phyloP scores from a whole-genome alignment of 2,113 vertebrate species.

The Perca flavescens region DNA sequence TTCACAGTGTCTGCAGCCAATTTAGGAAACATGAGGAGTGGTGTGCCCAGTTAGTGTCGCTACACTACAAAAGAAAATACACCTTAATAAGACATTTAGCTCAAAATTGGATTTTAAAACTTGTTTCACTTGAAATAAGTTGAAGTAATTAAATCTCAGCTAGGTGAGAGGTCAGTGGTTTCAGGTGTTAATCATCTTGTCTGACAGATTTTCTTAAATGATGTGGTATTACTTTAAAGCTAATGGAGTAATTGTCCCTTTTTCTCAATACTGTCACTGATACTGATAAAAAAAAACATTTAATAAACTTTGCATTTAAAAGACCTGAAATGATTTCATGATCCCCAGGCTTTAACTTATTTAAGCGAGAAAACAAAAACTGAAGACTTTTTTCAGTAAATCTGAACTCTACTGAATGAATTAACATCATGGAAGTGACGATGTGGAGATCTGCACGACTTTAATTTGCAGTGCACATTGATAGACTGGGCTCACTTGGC shows the following conservation, averaged over 20 bases:
- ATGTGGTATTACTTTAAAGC: background rate
- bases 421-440: background rate
- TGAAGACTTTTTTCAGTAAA: constrained; percentile 2
- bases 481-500: constrained; percentile 89
- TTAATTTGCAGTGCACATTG: background rate
- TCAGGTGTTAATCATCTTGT: background rate
- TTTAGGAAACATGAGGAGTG: constrained; percentile 18
- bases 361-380: background rate
- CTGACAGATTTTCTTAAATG: background rate
- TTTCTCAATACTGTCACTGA: background rate
- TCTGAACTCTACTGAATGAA: background rate
- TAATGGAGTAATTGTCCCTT: background rate
- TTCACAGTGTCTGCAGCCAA: constrained; percentile 16
- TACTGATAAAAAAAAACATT: background rate
- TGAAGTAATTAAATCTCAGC: background rate
- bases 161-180: background rate
- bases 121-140: background rate
- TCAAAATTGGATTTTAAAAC: background rate
- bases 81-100: background rate
- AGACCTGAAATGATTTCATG: background rate
- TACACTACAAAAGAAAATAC: background rate
- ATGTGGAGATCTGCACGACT: background rate
- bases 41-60: background rate
- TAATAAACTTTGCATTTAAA: background rate
- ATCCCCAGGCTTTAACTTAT: background rate